Evolutionary conservation across 1,140 invertebrate species (phyloP).

Genomic region (Drosophila littoralis): DNA sequence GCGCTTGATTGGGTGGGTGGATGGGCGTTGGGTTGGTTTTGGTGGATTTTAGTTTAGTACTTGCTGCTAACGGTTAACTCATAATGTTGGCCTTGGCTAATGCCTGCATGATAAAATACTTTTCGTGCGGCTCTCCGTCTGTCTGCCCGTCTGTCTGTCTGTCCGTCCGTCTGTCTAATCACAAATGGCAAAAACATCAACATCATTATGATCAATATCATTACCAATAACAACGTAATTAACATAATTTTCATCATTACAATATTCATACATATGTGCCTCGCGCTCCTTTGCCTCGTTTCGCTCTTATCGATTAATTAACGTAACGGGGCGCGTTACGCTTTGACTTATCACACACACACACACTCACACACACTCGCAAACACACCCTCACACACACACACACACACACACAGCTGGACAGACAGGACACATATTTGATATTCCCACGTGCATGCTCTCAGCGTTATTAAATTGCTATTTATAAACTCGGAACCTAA

Average conservation of each 20-base stretch:
- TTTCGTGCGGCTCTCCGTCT: slow-evolving; percentile 32
- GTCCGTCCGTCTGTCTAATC: slow-evolving; percentile 46
- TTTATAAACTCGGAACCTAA: slow-evolving; percentile 61
- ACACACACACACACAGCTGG: neutral
- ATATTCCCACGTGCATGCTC: slow-evolving; percentile 77
- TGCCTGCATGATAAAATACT: slow-evolving; percentile 64
- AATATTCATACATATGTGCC: slow-evolving; percentile 25
- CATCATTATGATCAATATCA: slow-evolving; percentile 6
- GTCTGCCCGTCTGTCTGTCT: slow-evolving; percentile 36
- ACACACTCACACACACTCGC: slow-evolving; percentile 18
- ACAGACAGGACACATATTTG: slow-evolving; percentile 58
- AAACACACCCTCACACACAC: slow-evolving; percentile 13
- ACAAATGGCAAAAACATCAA: slow-evolving; percentile 62
- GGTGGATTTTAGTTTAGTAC: too few relatives aligned
- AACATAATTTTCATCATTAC: slow-evolving; percentile 38
- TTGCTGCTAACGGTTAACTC: slow-evolving; percentile 13
- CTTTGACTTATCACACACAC: slow-evolving; percentile 64
- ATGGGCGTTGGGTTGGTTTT: slow-evolving; percentile 16
- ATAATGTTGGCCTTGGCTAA: slow-evolving; percentile 67
- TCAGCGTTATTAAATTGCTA: slow-evolving; percentile 79
- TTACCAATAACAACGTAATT: slow-evolving; percentile 16
- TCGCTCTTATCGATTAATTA: slow-evolving; percentile 76
- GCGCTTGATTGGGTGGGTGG: neutral
- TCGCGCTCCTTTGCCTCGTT: slow-evolving; percentile 12
- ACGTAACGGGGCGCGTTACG: slow-evolving; percentile 76